phyloP scores from a whole-genome alignment of 2,888 invertebrate species.

The Serripes groenlandicus region DNA sequence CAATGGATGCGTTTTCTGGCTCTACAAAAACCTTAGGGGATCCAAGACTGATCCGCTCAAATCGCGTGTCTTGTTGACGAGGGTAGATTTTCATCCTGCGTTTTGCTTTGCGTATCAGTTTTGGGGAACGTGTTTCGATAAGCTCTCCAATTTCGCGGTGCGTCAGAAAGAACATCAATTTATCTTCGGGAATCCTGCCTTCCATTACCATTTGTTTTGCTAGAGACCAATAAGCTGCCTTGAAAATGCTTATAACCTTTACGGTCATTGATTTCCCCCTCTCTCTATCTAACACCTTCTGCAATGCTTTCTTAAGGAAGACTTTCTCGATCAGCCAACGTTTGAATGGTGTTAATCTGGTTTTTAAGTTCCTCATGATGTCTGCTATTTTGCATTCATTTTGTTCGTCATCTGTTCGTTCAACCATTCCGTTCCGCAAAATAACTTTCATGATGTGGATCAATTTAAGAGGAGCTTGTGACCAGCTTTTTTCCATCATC shows the following conservation, averaged over 20 bases:
- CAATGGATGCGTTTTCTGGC: too few relatives aligned
- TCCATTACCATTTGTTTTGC: slow-evolving; percentile 88
- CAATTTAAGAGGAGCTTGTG: slow-evolving; percentile 63
- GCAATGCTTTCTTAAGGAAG: slow-evolving; percentile 86
- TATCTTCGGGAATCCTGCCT: slow-evolving; percentile 89
- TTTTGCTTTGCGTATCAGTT: slow-evolving; percentile 88
- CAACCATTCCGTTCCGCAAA: background rate
- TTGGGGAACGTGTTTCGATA: slow-evolving; percentile 88
- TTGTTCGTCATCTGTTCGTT: background rate
- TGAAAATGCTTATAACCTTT: slow-evolving; percentile 88
- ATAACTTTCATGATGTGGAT: slow-evolving; percentile 87
- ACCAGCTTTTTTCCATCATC: slow-evolving; percentile 73
- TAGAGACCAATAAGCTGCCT: slow-evolving; percentile 89
- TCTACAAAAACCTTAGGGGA: background rate
- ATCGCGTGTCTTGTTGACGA: slow-evolving; percentile 17
- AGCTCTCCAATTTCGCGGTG: slow-evolving; percentile 89
- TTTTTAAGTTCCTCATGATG: slow-evolving; percentile 12
- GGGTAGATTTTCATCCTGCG: slow-evolving; percentile 89
- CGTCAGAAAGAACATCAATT: slow-evolving; percentile 90
- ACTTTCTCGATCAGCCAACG: slow-evolving; percentile 11
- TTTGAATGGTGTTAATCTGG: background rate
- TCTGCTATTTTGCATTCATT: background rate
- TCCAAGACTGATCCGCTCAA: slow-evolving; percentile 9
- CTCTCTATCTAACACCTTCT: slow-evolving; percentile 90
- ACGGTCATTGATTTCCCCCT: slow-evolving; percentile 88